Conservation (phyloP, 2,797 vertebrate species). For the Champsocephalus gunnari region DNA sequence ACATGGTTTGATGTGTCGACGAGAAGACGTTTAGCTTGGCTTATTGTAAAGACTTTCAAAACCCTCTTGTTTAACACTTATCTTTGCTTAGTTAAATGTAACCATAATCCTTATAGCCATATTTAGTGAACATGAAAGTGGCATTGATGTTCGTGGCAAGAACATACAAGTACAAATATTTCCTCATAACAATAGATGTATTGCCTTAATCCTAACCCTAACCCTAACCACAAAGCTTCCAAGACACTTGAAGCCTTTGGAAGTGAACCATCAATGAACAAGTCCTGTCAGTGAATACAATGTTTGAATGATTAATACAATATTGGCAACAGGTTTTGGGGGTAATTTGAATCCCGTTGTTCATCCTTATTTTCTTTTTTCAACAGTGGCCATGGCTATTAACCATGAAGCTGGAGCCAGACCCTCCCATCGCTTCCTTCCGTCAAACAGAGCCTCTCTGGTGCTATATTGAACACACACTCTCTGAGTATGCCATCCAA, state of each 20-base stretch:
- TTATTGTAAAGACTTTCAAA: not conserved
- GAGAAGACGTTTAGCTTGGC: not conserved
- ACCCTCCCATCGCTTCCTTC: conserved; percentile 45
- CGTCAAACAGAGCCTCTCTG: conserved; percentile 49
- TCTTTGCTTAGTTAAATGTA: no score
- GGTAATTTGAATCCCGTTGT: conserved; percentile 4
- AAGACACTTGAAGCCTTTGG: not conserved
- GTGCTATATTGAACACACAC: conserved; percentile 62
- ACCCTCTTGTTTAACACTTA: not conserved
- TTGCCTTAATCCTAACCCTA: not conserved
- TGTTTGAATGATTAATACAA: not conserved
- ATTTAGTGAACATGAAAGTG: no score
- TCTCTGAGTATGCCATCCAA: conserved; percentile 65
- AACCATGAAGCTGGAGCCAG: conserved; percentile 70
- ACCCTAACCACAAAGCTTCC: no score
- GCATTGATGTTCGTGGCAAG: no score
- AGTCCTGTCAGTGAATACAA: no score
- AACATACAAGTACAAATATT: no score
- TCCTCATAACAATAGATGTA: not conserved
- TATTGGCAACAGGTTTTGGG: not conserved
- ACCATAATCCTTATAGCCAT: no score
- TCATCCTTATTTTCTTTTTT: conserved; percentile 27
- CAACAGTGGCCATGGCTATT: conserved; percentile 66
- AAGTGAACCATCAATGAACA: not conserved
- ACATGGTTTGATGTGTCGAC: not conserved